These are phyloP conservation scores for Serripes groenlandicus DNA, from an alignment of 2,888 invertebrate species.

Conservation along the genomic window DNA sequence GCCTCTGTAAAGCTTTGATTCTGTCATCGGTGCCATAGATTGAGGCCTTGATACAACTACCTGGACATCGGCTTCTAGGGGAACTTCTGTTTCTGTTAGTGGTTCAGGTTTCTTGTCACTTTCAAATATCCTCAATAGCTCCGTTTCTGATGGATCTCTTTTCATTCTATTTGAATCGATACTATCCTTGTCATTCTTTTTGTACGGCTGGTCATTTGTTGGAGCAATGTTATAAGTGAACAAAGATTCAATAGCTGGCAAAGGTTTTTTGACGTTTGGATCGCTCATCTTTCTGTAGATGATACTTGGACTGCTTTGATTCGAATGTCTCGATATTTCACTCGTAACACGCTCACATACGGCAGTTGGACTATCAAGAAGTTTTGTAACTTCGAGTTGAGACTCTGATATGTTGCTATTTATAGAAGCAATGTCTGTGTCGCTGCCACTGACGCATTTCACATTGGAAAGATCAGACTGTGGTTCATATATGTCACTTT, in stretches of 20 bases:
- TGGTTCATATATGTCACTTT: constrained; percentile 15
- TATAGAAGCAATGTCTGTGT: constrained; percentile 43
- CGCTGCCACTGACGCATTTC: constrained; percentile 62
- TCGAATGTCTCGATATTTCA: constrained; percentile 21
- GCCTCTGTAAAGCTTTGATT: constrained; percentile 5
- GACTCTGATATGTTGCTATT: constrained; percentile 38
- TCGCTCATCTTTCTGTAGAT: neutral
- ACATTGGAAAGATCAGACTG: constrained; percentile 36
- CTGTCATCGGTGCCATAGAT: neutral
- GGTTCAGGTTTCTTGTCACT: neutral
- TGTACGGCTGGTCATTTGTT: neutral
- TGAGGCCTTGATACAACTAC: neutral
- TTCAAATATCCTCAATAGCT: constrained; percentile 5
- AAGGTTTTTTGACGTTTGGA: neutral
- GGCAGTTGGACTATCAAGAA: constrained; percentile 59
- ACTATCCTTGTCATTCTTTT: neutral
- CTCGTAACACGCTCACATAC: constrained; percentile 35
- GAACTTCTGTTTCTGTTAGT: neutral
- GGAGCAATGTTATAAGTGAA: neutral
- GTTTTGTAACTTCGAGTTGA: constrained; percentile 56
- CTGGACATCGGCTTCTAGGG: constrained; percentile 7
- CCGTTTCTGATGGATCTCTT: constrained; percentile 25
- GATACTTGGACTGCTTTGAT: constrained; percentile 6
- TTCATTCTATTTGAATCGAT: neutral
- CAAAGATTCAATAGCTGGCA: neutral